Base-by-base conservation (phyloP, 2,113 vertebrate species). In the Panurus biarmicus region DNA sequence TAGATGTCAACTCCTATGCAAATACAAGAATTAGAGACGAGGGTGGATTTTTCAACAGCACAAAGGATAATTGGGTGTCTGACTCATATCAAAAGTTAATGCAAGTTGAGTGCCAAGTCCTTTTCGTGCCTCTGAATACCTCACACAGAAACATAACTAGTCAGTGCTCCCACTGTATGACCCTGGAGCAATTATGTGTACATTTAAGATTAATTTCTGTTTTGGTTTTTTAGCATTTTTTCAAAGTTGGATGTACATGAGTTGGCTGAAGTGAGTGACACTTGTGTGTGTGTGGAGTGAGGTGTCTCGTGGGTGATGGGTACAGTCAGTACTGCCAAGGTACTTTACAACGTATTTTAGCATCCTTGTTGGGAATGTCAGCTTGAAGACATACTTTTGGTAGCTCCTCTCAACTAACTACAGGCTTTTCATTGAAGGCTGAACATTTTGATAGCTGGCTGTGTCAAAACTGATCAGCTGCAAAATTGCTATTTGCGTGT, bases 21-120 rank as follows among this genome's bases (percentile, higher is more conserved):
- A 92, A 73, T 82, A 60, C 2, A 83, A 44, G 64, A 89, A 82
- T 89, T 91, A 89, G 89, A 94, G 81, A 58, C 0, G 29, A 91
- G 80, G 84, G 89, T 89, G 80, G 91, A 79, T 94, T 94, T 95
- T 95, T 92, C 75, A 92, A 35, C 67, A 54, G 74, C 84, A 89
- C 35, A 66, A 75, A 92, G 77, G 86, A 94, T 82, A 94, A 85
- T 89, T 94, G 47, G 62, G 47, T 76, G 62, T 85, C 84, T 92
- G 81, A 95, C 84, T 96, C 77, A 75, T 64, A 82, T 28, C 21
- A 78, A 38, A 76, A 92, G 83, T 89, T 75, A 94, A 87, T 54
- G 22, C 54, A 72, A 85, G 85, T 92, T 72, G 90, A 76, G 70
- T 73, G 47, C 87, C 81, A 62, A 69, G 70, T 26, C 87, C 36